These are phyloP conservation scores for Stictonetta naevosa DNA, from an alignment of 2,113 vertebrate genomes.

Conservation along the genomic window DNA sequence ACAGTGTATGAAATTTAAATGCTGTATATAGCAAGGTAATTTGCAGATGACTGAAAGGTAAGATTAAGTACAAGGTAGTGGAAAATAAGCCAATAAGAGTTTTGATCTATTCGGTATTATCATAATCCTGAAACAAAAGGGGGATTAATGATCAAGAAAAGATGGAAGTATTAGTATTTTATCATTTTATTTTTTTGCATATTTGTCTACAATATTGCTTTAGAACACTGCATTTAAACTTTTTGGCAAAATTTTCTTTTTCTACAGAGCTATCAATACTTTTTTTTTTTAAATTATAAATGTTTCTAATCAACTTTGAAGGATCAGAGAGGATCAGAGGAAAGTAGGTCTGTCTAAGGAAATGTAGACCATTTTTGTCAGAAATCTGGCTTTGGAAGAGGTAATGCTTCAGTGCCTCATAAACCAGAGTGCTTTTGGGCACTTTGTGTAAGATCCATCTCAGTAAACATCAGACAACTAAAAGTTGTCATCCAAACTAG, in stretches of 20 bases:
- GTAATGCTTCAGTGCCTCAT: neutral
- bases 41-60: neutral
- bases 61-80: neutral
- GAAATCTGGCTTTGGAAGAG: neutral
- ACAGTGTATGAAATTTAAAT: neutral
- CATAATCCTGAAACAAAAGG: neutral
- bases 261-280: neutral
- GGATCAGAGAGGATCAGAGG: neutral
- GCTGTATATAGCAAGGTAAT: neutral
- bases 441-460: neutral
- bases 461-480: neutral
- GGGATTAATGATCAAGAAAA: neutral
- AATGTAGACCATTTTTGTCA: neutral
- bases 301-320: neutral
- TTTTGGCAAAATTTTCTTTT: neutral
- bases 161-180: neutral
- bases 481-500: slow-evolving; percentile 5
- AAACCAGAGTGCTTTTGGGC: neutral
- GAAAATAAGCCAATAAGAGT: neutral
- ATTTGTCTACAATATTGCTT: neutral
- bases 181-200: neutral
- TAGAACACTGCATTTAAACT: neutral
- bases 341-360: neutral
- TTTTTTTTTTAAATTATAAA: neutral
- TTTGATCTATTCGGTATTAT: neutral